phyloP scores from a whole-genome alignment of 2,113 vertebrate species.

The Zeus faber region DNA sequence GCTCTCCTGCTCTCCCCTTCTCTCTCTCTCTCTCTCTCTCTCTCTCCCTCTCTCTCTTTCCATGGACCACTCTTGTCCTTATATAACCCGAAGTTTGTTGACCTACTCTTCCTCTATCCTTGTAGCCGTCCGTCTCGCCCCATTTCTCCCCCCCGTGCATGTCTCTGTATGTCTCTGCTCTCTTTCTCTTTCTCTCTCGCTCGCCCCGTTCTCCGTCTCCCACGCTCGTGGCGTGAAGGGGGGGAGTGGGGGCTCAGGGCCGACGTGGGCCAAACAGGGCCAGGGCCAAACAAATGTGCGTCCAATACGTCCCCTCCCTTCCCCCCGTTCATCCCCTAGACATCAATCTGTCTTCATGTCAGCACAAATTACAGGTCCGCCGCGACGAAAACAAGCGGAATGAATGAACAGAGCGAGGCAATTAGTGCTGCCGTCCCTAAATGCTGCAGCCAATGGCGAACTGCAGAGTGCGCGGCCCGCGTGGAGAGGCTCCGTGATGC shows the following conservation, averaged over 20 bases:
- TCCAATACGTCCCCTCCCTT: conserved; percentile 18
- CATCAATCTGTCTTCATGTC: conserved; percentile 5
- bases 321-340: conserved; percentile 9
- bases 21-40: conserved; percentile 12
- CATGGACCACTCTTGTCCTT: no score
- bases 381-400: no score
- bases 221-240: conserved; percentile 32
- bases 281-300: conserved; percentile 32
- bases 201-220: conserved; percentile 28
- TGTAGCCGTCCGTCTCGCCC: conserved; percentile 22
- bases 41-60: conserved; percentile 10
- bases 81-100: no score
- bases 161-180: neutral
- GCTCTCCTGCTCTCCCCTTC: neutral
- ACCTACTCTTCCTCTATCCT: conserved; percentile 23
- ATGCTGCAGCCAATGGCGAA: no score
- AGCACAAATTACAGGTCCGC: no score
- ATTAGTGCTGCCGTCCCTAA: no score
- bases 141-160: neutral
- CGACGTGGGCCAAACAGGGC: conserved; percentile 16
- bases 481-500: no score
- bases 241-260: conserved; percentile 13
- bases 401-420: no score
- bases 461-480: no score
- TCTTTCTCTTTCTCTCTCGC: neutral